These are phyloP conservation scores for Falco biarmicus DNA, from an alignment of 2,797 vertebrate genomes.

Conservation along the genomic window DNA sequence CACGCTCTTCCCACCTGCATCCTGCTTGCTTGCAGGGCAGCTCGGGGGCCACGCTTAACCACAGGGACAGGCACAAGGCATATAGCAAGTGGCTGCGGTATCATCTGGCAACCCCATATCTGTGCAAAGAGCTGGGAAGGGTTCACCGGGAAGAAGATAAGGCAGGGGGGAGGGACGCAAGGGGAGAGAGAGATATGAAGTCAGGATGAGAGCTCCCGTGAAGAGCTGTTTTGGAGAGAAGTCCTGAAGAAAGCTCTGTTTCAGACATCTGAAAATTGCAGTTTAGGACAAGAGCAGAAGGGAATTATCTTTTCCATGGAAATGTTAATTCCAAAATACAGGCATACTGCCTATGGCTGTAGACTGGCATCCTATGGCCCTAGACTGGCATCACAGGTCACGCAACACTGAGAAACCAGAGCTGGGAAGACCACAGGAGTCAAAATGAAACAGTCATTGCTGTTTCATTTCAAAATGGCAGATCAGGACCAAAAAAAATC, in stretches of 20 bases:
- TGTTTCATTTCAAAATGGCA: not conserved
- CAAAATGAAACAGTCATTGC: accelerated
- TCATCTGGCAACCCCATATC: not conserved
- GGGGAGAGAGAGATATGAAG: not conserved
- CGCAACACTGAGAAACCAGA: not conserved
- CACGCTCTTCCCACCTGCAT: not conserved
- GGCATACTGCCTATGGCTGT: not conserved
- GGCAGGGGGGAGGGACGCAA: too few species aligned
- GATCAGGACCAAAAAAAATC: not conserved
- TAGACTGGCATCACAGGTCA: not conserved
- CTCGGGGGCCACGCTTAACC: not conserved
- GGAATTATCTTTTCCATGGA: not conserved
- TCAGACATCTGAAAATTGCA: not conserved
- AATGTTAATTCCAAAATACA: not conserved
- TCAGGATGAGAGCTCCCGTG: not conserved
- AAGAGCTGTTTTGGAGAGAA: not conserved
- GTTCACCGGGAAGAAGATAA: not conserved
- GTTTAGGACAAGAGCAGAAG: not conserved
- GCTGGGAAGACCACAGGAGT: accelerated
- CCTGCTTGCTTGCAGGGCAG: accelerated
- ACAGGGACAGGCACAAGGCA: not conserved
- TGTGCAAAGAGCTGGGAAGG: not conserved
- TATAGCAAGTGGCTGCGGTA: not conserved
- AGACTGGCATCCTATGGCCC: not conserved
- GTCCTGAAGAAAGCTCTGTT: not conserved